Evolutionary conservation across 2,113 vertebrate genomes (phyloP).

Genomic region (Ciconia maguari): DNA sequence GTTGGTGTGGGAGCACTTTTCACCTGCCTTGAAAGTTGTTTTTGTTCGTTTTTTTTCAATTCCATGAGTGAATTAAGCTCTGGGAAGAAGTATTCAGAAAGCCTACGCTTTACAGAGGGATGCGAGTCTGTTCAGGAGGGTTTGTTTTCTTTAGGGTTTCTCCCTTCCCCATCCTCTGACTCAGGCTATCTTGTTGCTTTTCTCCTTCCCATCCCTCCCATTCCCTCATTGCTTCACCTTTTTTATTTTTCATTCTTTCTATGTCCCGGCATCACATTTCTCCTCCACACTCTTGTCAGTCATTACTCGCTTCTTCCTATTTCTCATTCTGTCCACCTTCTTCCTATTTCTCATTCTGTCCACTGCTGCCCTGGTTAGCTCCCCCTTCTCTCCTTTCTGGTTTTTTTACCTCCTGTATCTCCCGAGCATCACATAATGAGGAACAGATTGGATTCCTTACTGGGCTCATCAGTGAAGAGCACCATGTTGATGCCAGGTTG

Average conservation of each 20-base stretch:
- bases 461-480: neutral
- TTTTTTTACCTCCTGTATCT: neutral
- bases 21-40: neutral
- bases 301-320: neutral
- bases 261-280: accelerated
- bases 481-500: constrained; percentile 40
- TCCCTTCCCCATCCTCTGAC: neutral
- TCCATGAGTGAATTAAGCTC: neutral
- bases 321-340: neutral
- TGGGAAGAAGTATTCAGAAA: neutral
- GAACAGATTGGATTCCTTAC: constrained; percentile 38
- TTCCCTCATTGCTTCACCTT: neutral
- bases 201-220: neutral
- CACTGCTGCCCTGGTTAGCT: neutral
- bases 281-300: neutral
- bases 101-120: neutral
- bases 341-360: neutral
- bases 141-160: constrained; percentile 1
- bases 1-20: neutral
- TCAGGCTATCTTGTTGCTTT: neutral
- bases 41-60: neutral
- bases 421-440: neutral
- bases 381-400: neutral
- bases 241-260: neutral
- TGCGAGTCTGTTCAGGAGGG: neutral